Conservation (phyloP, 2,113 vertebrate genomes). For the Anoura caudifer region DNA sequence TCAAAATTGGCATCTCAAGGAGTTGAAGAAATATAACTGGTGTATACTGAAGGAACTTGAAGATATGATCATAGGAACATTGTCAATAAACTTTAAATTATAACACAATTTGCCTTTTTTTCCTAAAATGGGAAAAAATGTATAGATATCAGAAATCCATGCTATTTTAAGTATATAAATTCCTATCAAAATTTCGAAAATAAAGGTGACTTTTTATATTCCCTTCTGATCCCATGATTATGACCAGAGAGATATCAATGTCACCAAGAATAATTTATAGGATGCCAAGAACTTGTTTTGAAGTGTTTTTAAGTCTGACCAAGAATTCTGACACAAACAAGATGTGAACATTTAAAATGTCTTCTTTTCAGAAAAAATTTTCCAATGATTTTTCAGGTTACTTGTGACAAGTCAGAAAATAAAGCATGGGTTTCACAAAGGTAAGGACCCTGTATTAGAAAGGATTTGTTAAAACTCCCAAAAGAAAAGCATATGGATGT, state of each 20-base stretch:
- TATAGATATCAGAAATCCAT: conserved; percentile 8
- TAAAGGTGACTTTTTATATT: conserved; percentile 28
- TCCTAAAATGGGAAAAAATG: conserved; percentile 32
- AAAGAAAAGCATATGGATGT: not conserved
- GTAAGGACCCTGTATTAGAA: not conserved
- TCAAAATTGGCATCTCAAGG: conserved; percentile 41
- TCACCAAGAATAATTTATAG: not conserved
- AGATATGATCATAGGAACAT: conserved; percentile 15
- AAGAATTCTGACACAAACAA: conserved; percentile 82
- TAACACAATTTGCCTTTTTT: not conserved
- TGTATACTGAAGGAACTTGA: conserved; percentile 35
- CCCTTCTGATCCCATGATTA: conserved; percentile 77
- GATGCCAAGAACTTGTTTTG: conserved; percentile 85
- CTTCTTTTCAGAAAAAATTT: not conserved
- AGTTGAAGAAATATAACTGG: conserved; percentile 30
- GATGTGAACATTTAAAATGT: not conserved
- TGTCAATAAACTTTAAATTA: conserved; percentile 42
- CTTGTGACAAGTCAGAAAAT: not conserved
- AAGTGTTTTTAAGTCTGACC: conserved; percentile 83
- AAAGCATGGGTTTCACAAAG: conserved; percentile 1
- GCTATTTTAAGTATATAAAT: not conserved
- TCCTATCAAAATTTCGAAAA: not conserved
- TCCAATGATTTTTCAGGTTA: not conserved
- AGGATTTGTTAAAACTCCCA: not conserved
- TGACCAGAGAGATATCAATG: conserved; percentile 80